These are phyloP conservation scores for Bos indicus DNA, from an alignment of 2,113 vertebrate genomes.

Conservation along the genomic window DNA sequence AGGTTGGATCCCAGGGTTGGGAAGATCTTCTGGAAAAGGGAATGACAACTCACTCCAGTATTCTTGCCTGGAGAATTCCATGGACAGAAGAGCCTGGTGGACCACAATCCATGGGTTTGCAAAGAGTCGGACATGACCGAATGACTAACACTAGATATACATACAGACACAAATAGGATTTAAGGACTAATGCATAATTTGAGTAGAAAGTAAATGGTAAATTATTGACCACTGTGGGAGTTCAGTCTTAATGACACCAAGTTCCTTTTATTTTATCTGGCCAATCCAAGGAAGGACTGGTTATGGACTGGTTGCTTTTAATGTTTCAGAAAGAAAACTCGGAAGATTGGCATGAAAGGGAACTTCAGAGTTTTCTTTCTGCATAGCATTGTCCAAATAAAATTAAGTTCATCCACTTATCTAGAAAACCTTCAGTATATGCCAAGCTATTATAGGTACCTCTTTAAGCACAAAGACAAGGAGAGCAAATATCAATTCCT, in stretches of 20 bases:
- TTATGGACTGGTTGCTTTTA: neutral
- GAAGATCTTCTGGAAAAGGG: neutral
- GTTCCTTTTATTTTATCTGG: neutral
- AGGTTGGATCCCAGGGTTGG: neutral
- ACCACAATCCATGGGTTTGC: neutral
- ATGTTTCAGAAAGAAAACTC: neutral
- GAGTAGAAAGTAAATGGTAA: neutral
- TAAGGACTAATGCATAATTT: neutral
- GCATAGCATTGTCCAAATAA: neutral
- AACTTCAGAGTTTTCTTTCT: neutral
- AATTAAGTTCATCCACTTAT: neutral
- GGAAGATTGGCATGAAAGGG: neutral
- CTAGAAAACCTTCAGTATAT: neutral
- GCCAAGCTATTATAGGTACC: neutral
- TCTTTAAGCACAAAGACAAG: neutral
- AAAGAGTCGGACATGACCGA: neutral
- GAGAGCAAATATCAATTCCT: neutral
- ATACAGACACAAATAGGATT: neutral
- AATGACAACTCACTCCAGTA: neutral
- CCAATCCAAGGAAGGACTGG: neutral
- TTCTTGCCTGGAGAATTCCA: neutral
- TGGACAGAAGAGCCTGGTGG: neutral
- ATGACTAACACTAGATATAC: neutral
- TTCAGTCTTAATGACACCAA: neutral
- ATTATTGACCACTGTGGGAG: neutral